Conservation (phyloP, 1,140 invertebrate genomes). For the Caenorhabditis brenneri region DNA sequence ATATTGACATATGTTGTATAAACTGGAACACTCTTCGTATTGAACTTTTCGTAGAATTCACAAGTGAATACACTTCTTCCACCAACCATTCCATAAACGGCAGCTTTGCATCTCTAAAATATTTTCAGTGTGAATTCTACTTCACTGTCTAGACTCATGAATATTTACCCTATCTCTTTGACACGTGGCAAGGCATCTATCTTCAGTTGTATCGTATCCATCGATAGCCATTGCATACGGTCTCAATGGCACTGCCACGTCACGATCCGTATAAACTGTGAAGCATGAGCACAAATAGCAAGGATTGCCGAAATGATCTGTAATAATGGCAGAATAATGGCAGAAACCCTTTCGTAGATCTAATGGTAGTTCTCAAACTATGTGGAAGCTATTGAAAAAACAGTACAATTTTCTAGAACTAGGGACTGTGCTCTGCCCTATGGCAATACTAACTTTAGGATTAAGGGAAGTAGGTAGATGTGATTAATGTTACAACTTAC, state of each 20-base stretch:
- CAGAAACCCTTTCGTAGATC: too few species aligned
- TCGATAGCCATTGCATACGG: slow-evolving; percentile 65
- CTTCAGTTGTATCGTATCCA: slow-evolving; percentile 65
- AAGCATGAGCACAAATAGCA: slow-evolving; percentile 66
- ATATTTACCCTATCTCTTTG: slow-evolving; percentile 58
- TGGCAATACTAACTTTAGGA: too few species aligned
- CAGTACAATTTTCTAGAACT: too few species aligned
- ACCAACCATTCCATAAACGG: slow-evolving; percentile 68
- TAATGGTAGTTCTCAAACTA: too few species aligned
- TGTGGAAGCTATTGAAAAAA: too few species aligned
- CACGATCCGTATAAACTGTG: slow-evolving; percentile 65
- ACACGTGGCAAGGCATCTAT: slow-evolving; percentile 63
- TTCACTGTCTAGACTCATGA: not conserved
- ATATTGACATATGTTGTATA: slow-evolving; percentile 45
- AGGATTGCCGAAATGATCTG: slow-evolving; percentile 67
- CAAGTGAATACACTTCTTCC: slow-evolving; percentile 65
- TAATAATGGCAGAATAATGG: too few species aligned
- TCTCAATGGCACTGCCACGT: slow-evolving; percentile 56
- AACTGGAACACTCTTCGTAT: slow-evolving; percentile 7
- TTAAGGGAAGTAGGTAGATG: too few species aligned
- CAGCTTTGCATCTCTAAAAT: slow-evolving; percentile 64
- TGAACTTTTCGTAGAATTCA: slow-evolving; percentile 62
- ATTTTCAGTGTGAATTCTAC: not conserved
- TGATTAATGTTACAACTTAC: slow-evolving; percentile 25
- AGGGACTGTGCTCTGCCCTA: too few species aligned